Evolutionary conservation across 2,797 vertebrate species (phyloP).

Genomic region (Microchirus variegatus): DNA sequence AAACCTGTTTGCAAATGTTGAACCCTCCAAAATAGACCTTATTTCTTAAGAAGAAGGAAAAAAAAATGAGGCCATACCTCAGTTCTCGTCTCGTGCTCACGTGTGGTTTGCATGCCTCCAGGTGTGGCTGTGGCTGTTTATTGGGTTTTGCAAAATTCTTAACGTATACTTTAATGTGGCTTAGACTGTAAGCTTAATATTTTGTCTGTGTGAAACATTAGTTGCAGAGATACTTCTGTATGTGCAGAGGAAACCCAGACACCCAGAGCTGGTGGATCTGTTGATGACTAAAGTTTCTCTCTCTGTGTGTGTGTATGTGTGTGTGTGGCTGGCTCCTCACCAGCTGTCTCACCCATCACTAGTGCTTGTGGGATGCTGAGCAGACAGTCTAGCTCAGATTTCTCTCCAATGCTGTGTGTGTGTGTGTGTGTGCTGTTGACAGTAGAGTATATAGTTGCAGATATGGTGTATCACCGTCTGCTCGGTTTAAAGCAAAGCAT

Average conservation of each 20-base stretch:
- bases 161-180: not conserved
- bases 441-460: constrained; percentile 8
- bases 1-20: constrained; percentile 29
- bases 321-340: constrained; percentile 30
- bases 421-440: constrained; percentile 13
- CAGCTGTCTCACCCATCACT: constrained; percentile 53
- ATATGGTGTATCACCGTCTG: constrained; percentile 17
- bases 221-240: constrained; percentile 6
- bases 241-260: constrained; percentile 16
- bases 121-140: constrained; percentile 17
- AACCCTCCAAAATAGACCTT: not conserved
- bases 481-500: constrained; percentile 23
- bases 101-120: not conserved
- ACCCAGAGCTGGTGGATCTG: constrained; percentile 8
- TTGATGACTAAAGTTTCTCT: constrained; percentile 13
- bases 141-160: not conserved
- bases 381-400: constrained; percentile 49
- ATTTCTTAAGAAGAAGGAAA: not conserved
- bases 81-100: not conserved
- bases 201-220: not conserved
- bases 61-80: not conserved
- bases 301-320: constrained; percentile 17
- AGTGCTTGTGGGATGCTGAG: constrained; percentile 46
- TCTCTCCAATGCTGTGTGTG: constrained; percentile 17
- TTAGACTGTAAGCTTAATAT: not conserved